A percentile compares a stretch with the other conserved stretches of the same genome.
Conservation (phyloP, 2,888 invertebrate genomes). For the Cantharis rustica region DNA sequence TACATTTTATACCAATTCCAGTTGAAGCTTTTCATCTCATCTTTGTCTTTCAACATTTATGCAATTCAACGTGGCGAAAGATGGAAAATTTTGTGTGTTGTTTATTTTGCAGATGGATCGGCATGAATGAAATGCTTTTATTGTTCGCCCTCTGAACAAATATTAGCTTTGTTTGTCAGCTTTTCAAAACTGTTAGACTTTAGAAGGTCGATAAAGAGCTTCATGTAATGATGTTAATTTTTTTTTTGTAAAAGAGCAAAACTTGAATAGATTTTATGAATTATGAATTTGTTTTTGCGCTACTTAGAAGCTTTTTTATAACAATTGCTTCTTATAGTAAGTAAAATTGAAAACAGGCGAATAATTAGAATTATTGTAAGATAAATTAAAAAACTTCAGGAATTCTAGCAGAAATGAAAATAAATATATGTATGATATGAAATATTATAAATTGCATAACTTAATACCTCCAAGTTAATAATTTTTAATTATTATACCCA, state of each 20-base stretch:
- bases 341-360: neutral
- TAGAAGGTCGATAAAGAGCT: conserved; percentile 42
- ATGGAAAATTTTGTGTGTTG: conserved; percentile 12
- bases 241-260: conserved; percentile 24
- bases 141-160: conserved; percentile 53
- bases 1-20: conserved; percentile 19
- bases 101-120: conserved; percentile 21
- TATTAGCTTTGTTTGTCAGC: conserved; percentile 55
- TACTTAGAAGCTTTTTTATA: neutral
- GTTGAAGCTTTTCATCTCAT: conserved; percentile 19
- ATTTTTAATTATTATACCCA: neutral
- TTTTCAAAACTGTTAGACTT: conserved; percentile 47
- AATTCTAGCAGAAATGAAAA: neutral
- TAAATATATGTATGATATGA: too few relatives aligned
- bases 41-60: conserved; percentile 12
- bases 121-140: conserved; percentile 53
- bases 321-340: neutral
- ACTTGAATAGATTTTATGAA: neutral
- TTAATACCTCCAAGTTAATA: neutral
- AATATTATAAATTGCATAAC: too few relatives aligned
- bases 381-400: neutral
- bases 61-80: conserved; percentile 8
- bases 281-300: neutral
- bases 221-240: conserved; percentile 44
- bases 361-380: neutral